Evolutionary conservation across 1,140 invertebrate species (phyloP).

Genomic region (Drosophila tropicalis): DNA sequence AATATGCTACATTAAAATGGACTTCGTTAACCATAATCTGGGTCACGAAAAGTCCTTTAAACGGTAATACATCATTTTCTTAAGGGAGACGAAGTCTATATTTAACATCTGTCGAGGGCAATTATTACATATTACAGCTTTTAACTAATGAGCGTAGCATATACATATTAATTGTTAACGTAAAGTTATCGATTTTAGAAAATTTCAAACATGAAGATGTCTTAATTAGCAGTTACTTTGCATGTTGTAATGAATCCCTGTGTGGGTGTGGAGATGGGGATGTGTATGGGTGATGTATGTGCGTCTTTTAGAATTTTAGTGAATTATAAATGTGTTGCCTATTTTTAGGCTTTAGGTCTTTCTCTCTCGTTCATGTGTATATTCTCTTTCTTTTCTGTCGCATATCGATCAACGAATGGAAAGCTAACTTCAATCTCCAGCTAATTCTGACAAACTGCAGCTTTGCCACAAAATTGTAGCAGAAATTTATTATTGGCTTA

Average conservation of each 20-base stretch:
- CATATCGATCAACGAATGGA: slow-evolving; percentile 36
- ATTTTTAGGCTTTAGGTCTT: not conserved
- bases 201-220: not conserved
- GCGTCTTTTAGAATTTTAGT: slow-evolving; percentile 40
- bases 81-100: too few species aligned
- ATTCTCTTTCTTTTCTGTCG: not conserved
- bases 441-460: slow-evolving; percentile 74
- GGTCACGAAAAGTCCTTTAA: too few species aligned
- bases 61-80: too few species aligned
- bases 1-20: too few species aligned
- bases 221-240: not conserved
- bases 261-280: not conserved
- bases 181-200: too few species aligned
- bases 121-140: too few species aligned
- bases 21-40: too few species aligned
- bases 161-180: too few species aligned
- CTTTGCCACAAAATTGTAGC: slow-evolving; percentile 70
- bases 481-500: slow-evolving; percentile 78
- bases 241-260: not conserved
- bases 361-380: not conserved
- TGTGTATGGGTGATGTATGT: not conserved
- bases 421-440: slow-evolving; percentile 28
- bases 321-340: slow-evolving; percentile 56
- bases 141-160: too few species aligned
- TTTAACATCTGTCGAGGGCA: too few species aligned